phyloP scores from a whole-genome alignment of 2,797 vertebrate species.

The Strix occidentalis region DNA sequence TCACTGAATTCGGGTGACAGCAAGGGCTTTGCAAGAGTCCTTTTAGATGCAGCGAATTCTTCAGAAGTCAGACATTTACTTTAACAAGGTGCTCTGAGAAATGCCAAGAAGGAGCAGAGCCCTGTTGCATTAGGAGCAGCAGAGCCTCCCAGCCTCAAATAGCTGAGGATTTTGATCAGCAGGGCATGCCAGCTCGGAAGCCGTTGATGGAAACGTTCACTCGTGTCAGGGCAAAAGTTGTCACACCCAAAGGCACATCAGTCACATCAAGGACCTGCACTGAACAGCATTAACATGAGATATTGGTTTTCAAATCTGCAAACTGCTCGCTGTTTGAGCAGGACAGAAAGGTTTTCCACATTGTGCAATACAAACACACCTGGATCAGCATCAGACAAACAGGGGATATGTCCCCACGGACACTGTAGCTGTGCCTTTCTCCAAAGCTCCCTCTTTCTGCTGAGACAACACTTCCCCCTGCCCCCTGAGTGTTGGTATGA shows the following conservation, averaged over 20 bases:
- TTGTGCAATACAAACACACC: background rate
- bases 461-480: background rate
- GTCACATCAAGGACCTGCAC: background rate
- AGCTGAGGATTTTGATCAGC: background rate
- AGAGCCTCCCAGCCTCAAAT: background rate
- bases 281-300: rapidly evolving
- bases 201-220: background rate
- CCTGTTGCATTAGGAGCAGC: background rate
- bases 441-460: background rate
- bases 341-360: background rate
- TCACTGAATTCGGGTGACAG: background rate
- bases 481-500: background rate
- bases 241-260: background rate
- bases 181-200: background rate
- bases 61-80: background rate
- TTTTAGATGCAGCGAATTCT: background rate
- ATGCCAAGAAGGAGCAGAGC: background rate
- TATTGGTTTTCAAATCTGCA: background rate
- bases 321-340: background rate
- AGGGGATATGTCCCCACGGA: rapidly evolving
- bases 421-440: background rate
- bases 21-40: background rate
- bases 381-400: background rate
- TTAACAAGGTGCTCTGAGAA: background rate
- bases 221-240: background rate